Conservation (phyloP, 2,113 vertebrate genomes). For the Nasalis larvatus region DNA sequence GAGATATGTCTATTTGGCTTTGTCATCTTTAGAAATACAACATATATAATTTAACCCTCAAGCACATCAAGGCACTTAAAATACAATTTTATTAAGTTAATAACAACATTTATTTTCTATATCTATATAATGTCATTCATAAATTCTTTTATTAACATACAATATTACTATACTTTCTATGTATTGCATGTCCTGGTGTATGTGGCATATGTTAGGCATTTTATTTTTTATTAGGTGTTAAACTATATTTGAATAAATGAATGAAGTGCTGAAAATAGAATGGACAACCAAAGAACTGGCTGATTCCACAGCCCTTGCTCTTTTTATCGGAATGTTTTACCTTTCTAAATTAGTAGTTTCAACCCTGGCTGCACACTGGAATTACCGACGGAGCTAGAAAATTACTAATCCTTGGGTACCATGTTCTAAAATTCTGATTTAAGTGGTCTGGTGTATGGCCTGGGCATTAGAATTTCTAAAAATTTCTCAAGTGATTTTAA, state of each 20-base stretch:
- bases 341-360: neutral
- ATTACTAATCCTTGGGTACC: neutral
- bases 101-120: neutral
- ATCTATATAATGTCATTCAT: neutral
- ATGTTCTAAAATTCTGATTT: neutral
- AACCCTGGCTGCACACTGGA: neutral
- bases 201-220: neutral
- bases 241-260: conserved; percentile 43
- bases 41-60: neutral
- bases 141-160: conserved; percentile 4
- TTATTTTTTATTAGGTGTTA: neutral
- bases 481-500: neutral
- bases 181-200: neutral
- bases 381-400: neutral
- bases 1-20: neutral
- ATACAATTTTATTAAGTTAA: neutral
- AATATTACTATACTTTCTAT: neutral
- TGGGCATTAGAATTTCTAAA: neutral
- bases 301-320: neutral
- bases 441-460: neutral
- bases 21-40: neutral
- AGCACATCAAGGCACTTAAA: neutral
- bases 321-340: neutral
- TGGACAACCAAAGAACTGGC: neutral
- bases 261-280: neutral